Percentiles rank a stretch among this genome's conserved stretches.
These are phyloP conservation scores for Malurus melanocephalus DNA, from an alignment of 2,113 vertebrate genomes.

Conservation along the genomic window DNA sequence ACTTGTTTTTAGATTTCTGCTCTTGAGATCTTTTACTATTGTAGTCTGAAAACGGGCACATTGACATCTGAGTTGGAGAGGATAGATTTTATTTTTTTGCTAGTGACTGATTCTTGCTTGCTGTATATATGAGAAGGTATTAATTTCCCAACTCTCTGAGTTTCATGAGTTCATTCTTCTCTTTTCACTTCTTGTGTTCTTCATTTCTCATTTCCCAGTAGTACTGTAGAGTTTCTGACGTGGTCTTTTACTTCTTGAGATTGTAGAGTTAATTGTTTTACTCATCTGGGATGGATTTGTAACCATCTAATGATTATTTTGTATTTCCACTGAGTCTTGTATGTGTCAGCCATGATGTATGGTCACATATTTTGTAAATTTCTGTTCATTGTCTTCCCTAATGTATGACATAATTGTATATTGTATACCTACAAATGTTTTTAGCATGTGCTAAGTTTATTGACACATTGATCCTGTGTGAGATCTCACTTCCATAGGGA, in stretches of 20 bases:
- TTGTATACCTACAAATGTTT: neutral
- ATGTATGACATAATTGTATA: neutral
- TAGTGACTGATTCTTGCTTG: neutral
- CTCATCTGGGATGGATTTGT: neutral
- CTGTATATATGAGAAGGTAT: neutral
- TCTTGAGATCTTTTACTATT: neutral
- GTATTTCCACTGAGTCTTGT: neutral
- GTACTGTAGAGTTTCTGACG: neutral
- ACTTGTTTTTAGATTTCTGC: neutral
- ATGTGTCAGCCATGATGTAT: neutral
- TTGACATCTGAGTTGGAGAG: neutral
- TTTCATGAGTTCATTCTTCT: neutral
- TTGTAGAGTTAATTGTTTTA: neutral
- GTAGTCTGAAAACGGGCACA: neutral
- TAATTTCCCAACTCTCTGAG: neutral
- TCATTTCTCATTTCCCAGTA: neutral
- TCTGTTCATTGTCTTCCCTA: neutral
- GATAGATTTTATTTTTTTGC: neutral
- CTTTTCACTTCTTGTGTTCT: neutral
- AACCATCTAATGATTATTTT: neutral
- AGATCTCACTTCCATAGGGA: neutral
- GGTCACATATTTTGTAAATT: neutral
- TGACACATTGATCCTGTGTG: neutral
- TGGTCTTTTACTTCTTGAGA: neutral
- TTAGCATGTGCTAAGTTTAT: neutral